Base-by-base conservation (phyloP, 2,888 invertebrate genomes). In the Plutella xylostella region DNA sequence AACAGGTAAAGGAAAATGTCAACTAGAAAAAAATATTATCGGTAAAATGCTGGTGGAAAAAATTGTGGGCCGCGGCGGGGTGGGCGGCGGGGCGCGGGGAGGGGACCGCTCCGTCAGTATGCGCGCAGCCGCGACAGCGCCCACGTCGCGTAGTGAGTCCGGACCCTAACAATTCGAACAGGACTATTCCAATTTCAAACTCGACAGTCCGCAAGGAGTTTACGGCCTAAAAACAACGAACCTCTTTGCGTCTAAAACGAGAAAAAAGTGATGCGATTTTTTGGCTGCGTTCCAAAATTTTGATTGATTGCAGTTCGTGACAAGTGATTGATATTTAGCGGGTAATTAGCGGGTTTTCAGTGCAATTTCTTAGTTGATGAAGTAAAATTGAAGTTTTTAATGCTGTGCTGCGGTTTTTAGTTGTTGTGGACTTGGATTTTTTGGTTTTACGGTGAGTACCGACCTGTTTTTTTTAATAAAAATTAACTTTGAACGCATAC, bases 271-370 rank as follows among this genome's bases (percentile, higher is more conserved):
- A 9, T 21, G 53, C 45, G 56, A 58, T 56, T 75, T 73, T 73
- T 67, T 77, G 72, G 73, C 74, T 73, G 75, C n/a, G n/a, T n/a
- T n/a, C n/a, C n/a, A 72, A 74, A 73, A 72, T 55, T 51, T 57
- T 63, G 59, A 50, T 22, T 22, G 18, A 25, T 20, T 37, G 12
- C 20, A 19, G 69, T 70, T 22, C 72, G 72, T 77, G 74, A 51
- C 57, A 57, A 68, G 79, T 76, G 73, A 68, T 69, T 57, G 63
- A 67, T 65, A 56, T n/a, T n/a, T n/a, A n/a, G n/a, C 28, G 28
- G 6, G 66, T 56, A 56, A 64, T 57, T 60, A 58, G 64, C 57
- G n/a, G n/a, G 54, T 58, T 57, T 51, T 42, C 54, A 28, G 28
- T 28, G 28, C 28, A 9, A 28, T 28, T 28, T 28, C n/a, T 28